Conservation (phyloP, 1,140 invertebrate genomes). For the Drosophila subobscura region DNA sequence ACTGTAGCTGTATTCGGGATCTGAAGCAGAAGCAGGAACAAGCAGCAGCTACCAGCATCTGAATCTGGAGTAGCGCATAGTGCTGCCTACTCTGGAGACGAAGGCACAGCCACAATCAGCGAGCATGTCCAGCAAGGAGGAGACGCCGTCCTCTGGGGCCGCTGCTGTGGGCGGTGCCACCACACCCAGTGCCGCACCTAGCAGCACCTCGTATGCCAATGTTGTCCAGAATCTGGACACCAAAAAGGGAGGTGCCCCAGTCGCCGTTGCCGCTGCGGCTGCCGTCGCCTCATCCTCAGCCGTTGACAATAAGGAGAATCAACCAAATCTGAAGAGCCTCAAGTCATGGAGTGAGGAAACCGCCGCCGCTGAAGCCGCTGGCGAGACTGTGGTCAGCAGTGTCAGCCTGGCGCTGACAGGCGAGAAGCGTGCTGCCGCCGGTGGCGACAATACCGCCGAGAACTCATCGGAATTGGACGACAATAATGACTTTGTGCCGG, state of each 20-base stretch:
- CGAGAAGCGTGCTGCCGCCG: constrained; percentile 74
- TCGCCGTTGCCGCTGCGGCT: constrained; percentile 13
- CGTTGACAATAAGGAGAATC: constrained; percentile 78
- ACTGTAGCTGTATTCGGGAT: too few relatives aligned
- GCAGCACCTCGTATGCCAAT: constrained; percentile 73
- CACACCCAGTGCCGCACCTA: constrained; percentile 26
- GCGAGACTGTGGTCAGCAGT: constrained; percentile 31
- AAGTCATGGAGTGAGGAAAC: constrained; percentile 82
- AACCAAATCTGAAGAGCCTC: constrained; percentile 74
- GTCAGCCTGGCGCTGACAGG: constrained; percentile 46
- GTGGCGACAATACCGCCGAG: constrained; percentile 77
- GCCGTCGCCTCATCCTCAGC: constrained; percentile 14
- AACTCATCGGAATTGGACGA: constrained; percentile 84
- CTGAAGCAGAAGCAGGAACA: constrained; percentile 18
- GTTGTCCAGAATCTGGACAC: constrained; percentile 77
- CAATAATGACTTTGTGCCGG: constrained; percentile 84
- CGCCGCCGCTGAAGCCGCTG: constrained; percentile 66
- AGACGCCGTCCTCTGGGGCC: constrained; percentile 44
- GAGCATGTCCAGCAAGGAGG: constrained; percentile 80
- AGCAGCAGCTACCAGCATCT: constrained; percentile 20
- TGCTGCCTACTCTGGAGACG: constrained; percentile 68
- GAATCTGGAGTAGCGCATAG: constrained; percentile 57
- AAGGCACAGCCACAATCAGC: constrained; percentile 28
- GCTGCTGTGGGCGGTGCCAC: constrained; percentile 23
- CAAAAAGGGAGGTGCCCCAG: constrained; percentile 53